Evolutionary conservation across 2,888 invertebrate genomes (phyloP).

Genomic region (Matsumyia berberina): DNA sequence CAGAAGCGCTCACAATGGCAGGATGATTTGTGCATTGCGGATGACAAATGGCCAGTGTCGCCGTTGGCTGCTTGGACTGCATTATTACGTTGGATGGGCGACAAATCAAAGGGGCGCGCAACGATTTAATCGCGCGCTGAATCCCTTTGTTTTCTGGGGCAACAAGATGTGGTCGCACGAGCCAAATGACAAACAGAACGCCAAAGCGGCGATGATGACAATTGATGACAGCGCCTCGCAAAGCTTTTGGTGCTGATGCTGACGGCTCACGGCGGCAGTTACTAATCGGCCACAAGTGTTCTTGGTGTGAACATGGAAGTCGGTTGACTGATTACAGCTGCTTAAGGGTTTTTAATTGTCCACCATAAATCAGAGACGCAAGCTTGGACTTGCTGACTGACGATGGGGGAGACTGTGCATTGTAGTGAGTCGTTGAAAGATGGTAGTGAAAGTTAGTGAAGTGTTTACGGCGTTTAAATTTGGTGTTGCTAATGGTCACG

Average conservation of each 20-base stretch:
- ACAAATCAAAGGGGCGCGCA: slow-evolving; percentile 71
- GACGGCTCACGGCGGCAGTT: slow-evolving; percentile 40
- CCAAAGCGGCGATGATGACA: slow-evolving; percentile 66
- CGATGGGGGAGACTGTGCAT: too few species aligned
- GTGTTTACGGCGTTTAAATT: too few species aligned
- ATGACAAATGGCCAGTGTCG: slow-evolving; percentile 72
- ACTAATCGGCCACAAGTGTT: slow-evolving; percentile 75
- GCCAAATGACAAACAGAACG: slow-evolving; percentile 70
- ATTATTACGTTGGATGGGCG: slow-evolving; percentile 68
- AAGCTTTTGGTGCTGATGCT: slow-evolving; percentile 14
- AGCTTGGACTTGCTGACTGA: too few species aligned
- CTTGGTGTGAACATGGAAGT: slow-evolving; percentile 58
- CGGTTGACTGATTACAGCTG: slow-evolving; percentile 68
- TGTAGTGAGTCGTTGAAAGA: too few species aligned
- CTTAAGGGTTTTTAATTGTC: slow-evolving; percentile 70
- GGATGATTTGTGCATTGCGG: slow-evolving; percentile 72
- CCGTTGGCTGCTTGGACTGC: slow-evolving; percentile 54
- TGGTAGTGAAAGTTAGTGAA: too few species aligned
- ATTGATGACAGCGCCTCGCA: slow-evolving; percentile 71
- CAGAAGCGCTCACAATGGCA: slow-evolving; percentile 41
- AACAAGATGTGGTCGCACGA: slow-evolving; percentile 72
- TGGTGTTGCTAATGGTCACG: too few species aligned
- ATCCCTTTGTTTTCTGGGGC: slow-evolving; percentile 60
- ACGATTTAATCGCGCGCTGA: slow-evolving; percentile 42
- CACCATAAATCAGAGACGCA: slow-evolving; percentile 47